Evolutionary conservation across 2,797 vertebrate genomes (phyloP), one percentile per base, ranked within the genome.

Genomic region (Coregonus suidteri): DNA sequence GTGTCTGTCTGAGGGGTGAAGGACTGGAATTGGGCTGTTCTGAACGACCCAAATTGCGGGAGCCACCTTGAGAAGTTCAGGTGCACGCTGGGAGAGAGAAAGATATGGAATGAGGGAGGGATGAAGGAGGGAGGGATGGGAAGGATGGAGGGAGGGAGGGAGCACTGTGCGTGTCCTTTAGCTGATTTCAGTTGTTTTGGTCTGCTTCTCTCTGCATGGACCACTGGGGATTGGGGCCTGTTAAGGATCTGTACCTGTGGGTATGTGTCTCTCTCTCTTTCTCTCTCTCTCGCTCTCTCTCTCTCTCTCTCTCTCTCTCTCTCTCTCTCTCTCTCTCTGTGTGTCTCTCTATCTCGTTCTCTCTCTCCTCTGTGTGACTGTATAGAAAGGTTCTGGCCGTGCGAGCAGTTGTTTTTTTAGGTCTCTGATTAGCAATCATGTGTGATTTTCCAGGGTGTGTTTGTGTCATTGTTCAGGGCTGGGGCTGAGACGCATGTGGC

Each of bases 381-480:
- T 75, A 74, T 41, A 73, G 54, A 47, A 47, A 70, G 53, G 56
- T 59, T 34, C 9, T 16, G 18, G 25, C 25, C 25, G 72, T 13
- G 56, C 13, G 56, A 86, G 86, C 90, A 87, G 87, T 85, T 83
- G 85, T 85, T 88, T 84, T 81, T 74, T 80, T 59, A n/a, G 71
- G 51, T 41, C 84, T 83, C 88, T 94, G 93, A 95, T 94, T 93
- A 92, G 91, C 91, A 94, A 94, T 95, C 94, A 95, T 94, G 89
- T 76, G 86, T 87, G 90, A 87, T 89, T 87, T 81, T 56, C 69
- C 47, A 37, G 68, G 70, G 25, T 81, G 71, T 34, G 51, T 52
- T 56, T n/a, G 11, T 31, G 20, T 31, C 71, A 30, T 53, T 72
- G 71, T 72, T 73, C 37, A 6, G 20, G 64, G 14, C 64, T 25